Base-by-base conservation (phyloP, 2,797 vertebrate genomes). In the Avahi laniger region DNA sequence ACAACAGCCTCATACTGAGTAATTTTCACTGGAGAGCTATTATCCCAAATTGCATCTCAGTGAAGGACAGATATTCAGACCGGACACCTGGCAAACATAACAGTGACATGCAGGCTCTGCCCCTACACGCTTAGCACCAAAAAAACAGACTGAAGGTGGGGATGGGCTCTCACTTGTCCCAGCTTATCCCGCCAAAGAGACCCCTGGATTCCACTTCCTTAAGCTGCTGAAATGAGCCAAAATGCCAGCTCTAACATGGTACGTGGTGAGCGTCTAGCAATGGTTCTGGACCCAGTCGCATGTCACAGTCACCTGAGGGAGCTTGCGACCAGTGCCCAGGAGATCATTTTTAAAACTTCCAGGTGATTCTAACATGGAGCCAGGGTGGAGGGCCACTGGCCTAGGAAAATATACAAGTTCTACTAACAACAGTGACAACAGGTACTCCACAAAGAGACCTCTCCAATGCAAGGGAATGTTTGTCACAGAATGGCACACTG, bases 1-100 rank as follows among this genome's bases (percentile, higher is more conserved):
- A 97, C 95, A 97, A 94, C 50, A 91, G 89, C 54, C 80, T 94
- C 90, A 72, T 61, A 85, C 73, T 94, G 93, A 97, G 84, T 90
- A 86, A 82, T 93, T 95, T 94, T 95, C 94, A 97, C 93, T 72
- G 87, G 93, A 97, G 94, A 96, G 70, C 48, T 94, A 97, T 97
- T 96, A 96, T 92, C 95, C 92, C 35, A 96, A 95, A 97, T 80
- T 79, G 52, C 84, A 86, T 84, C 76, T 96, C 80, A 76, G n/a
- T 57, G 46, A 94, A 92, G 86, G 89, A 84, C 89, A 93, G 73
- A 67, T 76, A 80, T 59, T 91, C 87, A 94, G 69, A 72, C 70
- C 65, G 67, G 72, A 96, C 67, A 83, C 79, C 86, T 96, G 93
- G 92, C 70, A 87, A 89, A 61, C 38, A 88, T 70, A 94, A 59